Evolutionary conservation across 2,797 vertebrate genomes (phyloP).

Genomic region (Delichon dasypus): DNA sequence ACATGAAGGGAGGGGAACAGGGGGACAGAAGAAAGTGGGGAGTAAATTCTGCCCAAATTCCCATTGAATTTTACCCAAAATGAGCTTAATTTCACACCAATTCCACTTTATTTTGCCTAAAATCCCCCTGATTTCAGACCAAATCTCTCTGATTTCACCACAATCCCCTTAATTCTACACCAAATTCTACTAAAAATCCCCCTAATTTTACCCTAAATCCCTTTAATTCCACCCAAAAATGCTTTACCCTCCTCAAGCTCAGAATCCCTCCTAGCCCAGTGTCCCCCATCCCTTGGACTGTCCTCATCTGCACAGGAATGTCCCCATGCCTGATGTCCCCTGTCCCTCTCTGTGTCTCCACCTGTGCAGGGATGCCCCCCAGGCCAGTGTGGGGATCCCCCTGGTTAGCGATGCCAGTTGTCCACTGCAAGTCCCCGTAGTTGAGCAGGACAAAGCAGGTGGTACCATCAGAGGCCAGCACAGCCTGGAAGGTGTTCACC

Average conservation of each 20-base stretch:
- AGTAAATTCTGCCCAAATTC: background rate
- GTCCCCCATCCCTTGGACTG: background rate
- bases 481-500: conserved; percentile 56
- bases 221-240: background rate
- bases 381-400: background rate
- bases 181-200: background rate
- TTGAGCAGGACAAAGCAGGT: conserved; percentile 2
- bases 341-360: background rate
- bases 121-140: background rate
- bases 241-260: background rate
- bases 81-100: background rate
- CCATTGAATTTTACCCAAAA: background rate
- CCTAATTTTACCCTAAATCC: background rate
- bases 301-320: background rate
- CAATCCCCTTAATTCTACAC: background rate
- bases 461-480: background rate
- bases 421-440: conserved; percentile 22
- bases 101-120: background rate
- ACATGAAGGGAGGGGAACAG: background rate
- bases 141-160: background rate
- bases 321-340: background rate
- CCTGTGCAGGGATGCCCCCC: conserved; percentile 39
- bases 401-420: background rate
- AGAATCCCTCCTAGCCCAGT: background rate
- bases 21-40: background rate